Base-by-base conservation (phyloP, 2,888 invertebrate genomes). In the Xestia ashworthii region DNA sequence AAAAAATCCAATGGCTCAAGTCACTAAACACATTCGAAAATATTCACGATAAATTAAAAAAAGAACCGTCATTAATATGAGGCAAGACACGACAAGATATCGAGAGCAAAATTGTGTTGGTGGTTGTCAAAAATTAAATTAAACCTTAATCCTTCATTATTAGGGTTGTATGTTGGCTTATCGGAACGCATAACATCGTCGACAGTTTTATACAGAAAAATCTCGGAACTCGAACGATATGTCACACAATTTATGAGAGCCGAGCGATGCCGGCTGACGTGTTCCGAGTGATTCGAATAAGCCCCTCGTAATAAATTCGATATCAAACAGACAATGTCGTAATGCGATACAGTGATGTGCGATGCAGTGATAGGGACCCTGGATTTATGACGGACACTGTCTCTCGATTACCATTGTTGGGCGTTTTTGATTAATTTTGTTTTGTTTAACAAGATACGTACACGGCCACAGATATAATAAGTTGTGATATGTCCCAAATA, bases 281-380 rank as follows among this genome's bases (percentile, higher is more conserved):
- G 93, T 92, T 92, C 87, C 92, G 93, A 94, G 92, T 93, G 93
- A 94, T 94, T 94, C 93, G 91, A 93, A 93, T 92, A 90, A 92
- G 91, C 91, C 91, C 90, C 91, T 91, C 87, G 93, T 93, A 94
- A 95, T 95, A 95, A 95, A 95, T 95, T 94, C 92, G 92, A 94
- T 95, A 95, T 95, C 94, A 95, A 94, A 94, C 91, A 93, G 93
- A 94, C 94, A 95, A 94, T 94, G 95, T 95, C 93, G 95, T 95
- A 96, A 96, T 90, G 93, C 92, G 95, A 95, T 95, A 94, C 93
- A 90, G 89, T 92, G 93, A 93, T 92, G 93, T 87, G 92, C 92
- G 95, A 94, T 94, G 93, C 92, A 86, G 88, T 91, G 95, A 95
- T 95, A 95, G 90, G 90, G 87, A 78, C 78, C 83, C 91, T 85